A percentile compares a stretch with the other conserved stretches of the same genome.
Conservation (phyloP, 2,888 invertebrate species). For the Tridacna gigas region DNA sequence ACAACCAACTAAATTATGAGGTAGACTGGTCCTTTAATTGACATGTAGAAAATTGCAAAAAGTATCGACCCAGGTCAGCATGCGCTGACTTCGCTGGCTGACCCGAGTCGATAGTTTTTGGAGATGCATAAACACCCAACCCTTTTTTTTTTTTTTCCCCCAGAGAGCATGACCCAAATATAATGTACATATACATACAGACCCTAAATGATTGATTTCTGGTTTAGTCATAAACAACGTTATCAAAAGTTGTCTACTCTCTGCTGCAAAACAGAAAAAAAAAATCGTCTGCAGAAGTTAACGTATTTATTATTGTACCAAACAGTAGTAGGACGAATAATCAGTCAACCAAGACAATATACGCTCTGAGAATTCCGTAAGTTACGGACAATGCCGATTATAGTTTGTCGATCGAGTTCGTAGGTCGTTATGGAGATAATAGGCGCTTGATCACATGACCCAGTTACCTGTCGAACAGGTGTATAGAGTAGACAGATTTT, state of each 20-base stretch:
- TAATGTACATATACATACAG: too few relatives aligned
- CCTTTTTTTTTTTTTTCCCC: too few relatives aligned
- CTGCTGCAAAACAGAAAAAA: too few relatives aligned
- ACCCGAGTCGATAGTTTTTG: too few relatives aligned
- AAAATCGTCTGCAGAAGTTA: too few relatives aligned
- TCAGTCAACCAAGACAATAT: not conserved
- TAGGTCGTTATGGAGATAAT: constrained; percentile 73
- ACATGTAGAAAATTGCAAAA: not conserved
- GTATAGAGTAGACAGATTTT: constrained; percentile 31
- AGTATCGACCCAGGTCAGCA: not conserved
- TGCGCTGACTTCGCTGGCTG: not conserved
- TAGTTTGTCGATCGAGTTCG: constrained; percentile 12
- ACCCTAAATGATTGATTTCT: too few relatives aligned
- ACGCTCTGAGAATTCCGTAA: not conserved
- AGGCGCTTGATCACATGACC: constrained; percentile 73
- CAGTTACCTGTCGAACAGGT: constrained; percentile 61
- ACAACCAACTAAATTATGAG: too few relatives aligned
- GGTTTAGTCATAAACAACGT: too few relatives aligned
- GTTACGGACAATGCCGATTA: constrained; percentile 27
- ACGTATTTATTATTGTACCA: not conserved
- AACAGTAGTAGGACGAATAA: not conserved
- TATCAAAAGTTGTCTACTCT: too few relatives aligned
- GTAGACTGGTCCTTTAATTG: too few relatives aligned
- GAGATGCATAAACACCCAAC: not conserved
- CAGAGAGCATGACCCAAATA: too few relatives aligned